phyloP scores from a whole-genome alignment of 2,113 vertebrate species.

The Damaliscus lunatus region DNA sequence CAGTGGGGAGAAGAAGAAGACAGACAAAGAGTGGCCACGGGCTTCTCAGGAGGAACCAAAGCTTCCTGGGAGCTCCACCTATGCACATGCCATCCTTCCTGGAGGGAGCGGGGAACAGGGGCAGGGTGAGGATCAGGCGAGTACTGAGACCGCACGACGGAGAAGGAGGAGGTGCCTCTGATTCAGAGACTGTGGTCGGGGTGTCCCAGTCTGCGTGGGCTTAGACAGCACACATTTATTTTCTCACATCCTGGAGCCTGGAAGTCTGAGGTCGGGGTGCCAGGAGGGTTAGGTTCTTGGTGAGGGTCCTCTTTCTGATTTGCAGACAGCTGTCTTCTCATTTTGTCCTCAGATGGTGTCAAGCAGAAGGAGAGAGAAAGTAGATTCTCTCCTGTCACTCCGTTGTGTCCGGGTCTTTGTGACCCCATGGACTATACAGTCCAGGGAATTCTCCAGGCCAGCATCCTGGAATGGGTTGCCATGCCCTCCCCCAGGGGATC shows the following conservation, averaged over 20 bases:
- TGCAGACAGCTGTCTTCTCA: neutral
- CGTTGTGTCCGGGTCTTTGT: accelerated
- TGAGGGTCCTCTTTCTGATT: neutral
- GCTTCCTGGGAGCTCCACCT: neutral
- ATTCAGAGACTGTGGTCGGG: neutral
- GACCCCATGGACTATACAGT: neutral
- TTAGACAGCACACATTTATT: neutral
- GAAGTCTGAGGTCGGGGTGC: neutral
- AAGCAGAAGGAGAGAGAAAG: neutral
- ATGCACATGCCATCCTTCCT: neutral
- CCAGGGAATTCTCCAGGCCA: neutral
- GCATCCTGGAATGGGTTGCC: neutral
- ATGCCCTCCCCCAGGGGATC: neutral
- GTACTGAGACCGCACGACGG: neutral
- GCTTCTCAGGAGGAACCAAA: neutral
- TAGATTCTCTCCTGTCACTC: neutral
- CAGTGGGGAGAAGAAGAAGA: neutral
- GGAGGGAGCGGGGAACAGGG: neutral
- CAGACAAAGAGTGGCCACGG: neutral
- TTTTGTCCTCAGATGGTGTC: neutral
- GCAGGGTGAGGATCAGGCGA: neutral
- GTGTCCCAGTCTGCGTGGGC: neutral
- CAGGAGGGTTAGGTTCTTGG: neutral
- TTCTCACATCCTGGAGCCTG: neutral
- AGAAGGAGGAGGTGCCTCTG: neutral